These are phyloP conservation scores for Lacanobia wlatinum DNA, from an alignment of 2,888 invertebrate genomes.

Conservation along the genomic window DNA sequence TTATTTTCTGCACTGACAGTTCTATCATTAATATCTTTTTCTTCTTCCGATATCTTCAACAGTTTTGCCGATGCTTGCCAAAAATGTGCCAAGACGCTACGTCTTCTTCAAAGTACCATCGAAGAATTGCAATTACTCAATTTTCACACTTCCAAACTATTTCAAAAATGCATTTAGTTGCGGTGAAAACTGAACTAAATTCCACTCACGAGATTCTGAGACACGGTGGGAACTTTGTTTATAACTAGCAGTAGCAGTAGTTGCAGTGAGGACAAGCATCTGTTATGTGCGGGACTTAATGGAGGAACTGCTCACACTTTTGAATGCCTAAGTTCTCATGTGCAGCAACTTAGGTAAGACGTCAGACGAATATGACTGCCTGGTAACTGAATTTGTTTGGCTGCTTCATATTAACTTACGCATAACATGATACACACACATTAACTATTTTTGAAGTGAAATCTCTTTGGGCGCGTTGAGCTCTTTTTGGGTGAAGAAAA, in stretches of 20 bases:
- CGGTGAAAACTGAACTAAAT: conserved; percentile 27
- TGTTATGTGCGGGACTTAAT: not conserved
- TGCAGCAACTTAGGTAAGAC: not conserved
- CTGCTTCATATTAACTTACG: not conserved
- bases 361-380: no score
- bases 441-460: no score
- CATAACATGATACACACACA: conserved; percentile 1
- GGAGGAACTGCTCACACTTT: not conserved
- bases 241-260: not conserved
- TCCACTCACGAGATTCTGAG: conserved; percentile 21
- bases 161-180: conserved; percentile 44
- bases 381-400: no score
- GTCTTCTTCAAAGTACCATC: conserved; percentile 17
- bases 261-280: conserved; percentile 1
- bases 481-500: no score
- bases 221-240: conserved; percentile 26
- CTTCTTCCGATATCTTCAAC: conserved; percentile 23
- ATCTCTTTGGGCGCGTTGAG: no score
- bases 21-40: conserved; percentile 33
- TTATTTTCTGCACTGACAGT: conserved; percentile 30
- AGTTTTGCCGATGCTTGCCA: conserved; percentile 25
- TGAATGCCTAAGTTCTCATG: not conserved
- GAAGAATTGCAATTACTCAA: conserved; percentile 32
- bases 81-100: conserved; percentile 17
- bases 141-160: conserved; percentile 17